Base-by-base conservation (phyloP, 2,797 vertebrate genomes). In the Martes flavigula region DNA sequence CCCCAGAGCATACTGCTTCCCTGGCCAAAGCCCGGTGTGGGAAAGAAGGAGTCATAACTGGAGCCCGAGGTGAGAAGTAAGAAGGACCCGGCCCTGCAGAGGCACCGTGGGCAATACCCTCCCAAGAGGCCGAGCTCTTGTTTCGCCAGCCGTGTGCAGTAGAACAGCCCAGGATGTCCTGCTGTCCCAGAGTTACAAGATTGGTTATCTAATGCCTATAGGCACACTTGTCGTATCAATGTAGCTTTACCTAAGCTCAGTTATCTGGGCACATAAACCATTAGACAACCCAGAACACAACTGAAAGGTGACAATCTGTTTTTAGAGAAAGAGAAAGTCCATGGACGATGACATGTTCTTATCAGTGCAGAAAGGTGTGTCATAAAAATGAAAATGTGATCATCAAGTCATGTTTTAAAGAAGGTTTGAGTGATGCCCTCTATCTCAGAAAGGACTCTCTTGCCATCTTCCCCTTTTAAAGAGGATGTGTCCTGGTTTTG, bases 401-500 rank as follows among this genome's bases (percentile, higher is more conserved):
- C 8, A 68, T 70, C n/a, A 88, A 93, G 78, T 43, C 48, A 27
- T 21, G 23, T 79, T 93, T 70, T 91, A 25, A 84, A 88, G 23
- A 72, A 64, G 1, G 70, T 94, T 91, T n/a, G 6, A 91, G 12
- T 62, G 15, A 17, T 38, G 66, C 43, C 38, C 15, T 72, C 54
- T 54, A 43, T 2, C 40, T 83, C 20, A 95, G n/a, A 60, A 84
- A 77, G 20, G 30, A 77, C 1, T 11, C 21, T 8, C 21, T 30
- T 43, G 13, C 70, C 54, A 72, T 4, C 5, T 72, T 62, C 14
- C 3, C n/a, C 12, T 25, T 54, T 94, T 87, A 92, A 23, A 40
- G 38, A 93, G 27, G 81, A 60, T 56, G 17, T 62, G 21, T 2
- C 7, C 30, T 88, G 17, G 5, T 35, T 35, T 54, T 40, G 17